Evolutionary conservation across 1,140 invertebrate genomes (phyloP), one percentile per base, ranked within the genome.

Genomic region (Meloidogyne floridensis): DNA sequence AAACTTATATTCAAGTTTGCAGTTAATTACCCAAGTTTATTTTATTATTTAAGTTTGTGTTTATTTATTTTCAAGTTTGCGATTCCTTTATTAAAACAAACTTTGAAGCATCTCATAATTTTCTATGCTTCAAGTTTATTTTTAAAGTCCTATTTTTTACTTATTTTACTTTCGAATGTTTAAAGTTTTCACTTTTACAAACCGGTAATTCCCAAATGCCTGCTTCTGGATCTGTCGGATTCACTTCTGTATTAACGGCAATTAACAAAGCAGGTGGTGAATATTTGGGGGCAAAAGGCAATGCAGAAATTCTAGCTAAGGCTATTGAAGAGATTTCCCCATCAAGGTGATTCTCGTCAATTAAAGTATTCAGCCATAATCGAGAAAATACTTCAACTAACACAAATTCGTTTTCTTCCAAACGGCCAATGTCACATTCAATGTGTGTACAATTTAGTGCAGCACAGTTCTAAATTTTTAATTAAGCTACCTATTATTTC

Each of bases 401-500:
- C 8, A 89, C 89, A 69, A 78, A 90, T 70, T 90, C 89, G 42
- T 87, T 87, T 73, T 84, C 83, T 51, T 85, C 76, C 51, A 89
- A 76, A 54, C 88, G 88, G 70, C 85, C 81, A 77, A 89, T 89
- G 51, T 89, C 87, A 70, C 88, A 89, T 43, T 81, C 81, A 71
- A 89, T 90, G 72, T 89, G 89, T 13, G 88, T 89, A 80, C 88
- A 89, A 73, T 90, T 87, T 11, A 88, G 59, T 42, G 74, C 56
- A 69, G 84, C 79, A 72, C 88, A 89, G 74, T 89, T 86, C 87
- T 87, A 43, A 81, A 83, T n/a, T 18, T 42, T 59, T 7, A 81
- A 11, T 15, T 32, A 81, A 47, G 2, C 47, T 6, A 32, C 0
- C 0, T 65, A 32, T 32, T 32, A 32, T 32, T 32, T 32, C 0